Percentiles rank a stretch among this genome's conserved stretches.
Conservation (phyloP, 2,113 vertebrate species). For the Varanus salvator region DNA sequence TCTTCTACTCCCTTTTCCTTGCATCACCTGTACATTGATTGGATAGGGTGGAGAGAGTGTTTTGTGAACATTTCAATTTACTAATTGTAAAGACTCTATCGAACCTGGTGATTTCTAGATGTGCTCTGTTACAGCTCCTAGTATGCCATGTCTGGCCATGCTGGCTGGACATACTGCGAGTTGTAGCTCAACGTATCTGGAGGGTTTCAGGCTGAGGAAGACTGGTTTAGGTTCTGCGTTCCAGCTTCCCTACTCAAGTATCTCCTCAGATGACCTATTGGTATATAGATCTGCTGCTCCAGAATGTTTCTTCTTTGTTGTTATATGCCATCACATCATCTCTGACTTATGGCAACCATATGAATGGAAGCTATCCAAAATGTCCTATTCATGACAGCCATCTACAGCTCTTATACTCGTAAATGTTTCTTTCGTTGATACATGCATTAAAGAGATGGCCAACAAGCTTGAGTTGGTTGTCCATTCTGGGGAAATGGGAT, state of each 20-base stretch:
- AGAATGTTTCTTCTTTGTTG: not conserved
- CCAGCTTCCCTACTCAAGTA: not conserved
- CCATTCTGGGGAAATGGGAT: not conserved
- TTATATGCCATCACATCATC: no score
- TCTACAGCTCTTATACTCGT: no score
- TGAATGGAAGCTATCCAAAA: no score
- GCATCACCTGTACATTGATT: no score
- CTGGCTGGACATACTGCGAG: no score
- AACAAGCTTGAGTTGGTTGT: not conserved
- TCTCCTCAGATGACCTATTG: not conserved
- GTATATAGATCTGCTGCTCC: not conserved
- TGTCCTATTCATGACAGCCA: no score
- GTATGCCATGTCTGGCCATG: no score
- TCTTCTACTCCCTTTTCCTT: not conserved
- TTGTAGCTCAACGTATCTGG: no score
- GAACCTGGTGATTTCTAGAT: no score
- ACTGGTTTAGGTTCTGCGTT: not conserved
- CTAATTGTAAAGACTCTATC: not conserved
- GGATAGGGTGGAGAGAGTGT: not conserved
- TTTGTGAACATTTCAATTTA: not conserved
- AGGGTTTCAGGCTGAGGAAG: no score
- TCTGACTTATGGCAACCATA: no score
- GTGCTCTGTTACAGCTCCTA: no score
- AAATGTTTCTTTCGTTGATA: not conserved
- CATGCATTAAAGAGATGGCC: not conserved